Conservation (phyloP, 1,140 invertebrate species). For the Pentalonia nigronervosa region DNA sequence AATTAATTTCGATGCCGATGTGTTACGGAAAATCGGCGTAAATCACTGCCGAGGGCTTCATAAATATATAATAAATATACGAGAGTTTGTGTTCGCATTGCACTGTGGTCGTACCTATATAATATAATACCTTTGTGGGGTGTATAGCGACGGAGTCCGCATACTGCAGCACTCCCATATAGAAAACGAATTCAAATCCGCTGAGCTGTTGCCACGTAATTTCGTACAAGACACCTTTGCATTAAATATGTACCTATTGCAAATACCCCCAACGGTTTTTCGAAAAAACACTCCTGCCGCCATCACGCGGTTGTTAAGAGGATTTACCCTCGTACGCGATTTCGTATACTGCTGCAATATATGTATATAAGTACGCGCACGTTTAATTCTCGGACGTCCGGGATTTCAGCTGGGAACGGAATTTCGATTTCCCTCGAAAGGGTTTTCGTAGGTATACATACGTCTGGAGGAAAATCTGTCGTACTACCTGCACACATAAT, state of each 20-base stretch:
- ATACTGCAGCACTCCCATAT: background rate
- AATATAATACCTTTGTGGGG: too few relatives aligned
- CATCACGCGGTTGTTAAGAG: slow-evolving; percentile 6
- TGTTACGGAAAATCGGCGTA: background rate
- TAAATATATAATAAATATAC: background rate
- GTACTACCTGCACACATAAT: background rate
- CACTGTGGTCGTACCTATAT: too few relatives aligned
- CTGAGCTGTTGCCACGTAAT: background rate
- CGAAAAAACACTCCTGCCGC: background rate
- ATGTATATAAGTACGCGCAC: background rate
- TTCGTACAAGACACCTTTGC: slow-evolving; percentile 4
- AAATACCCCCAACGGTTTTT: slow-evolving; percentile 13
- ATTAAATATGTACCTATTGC: slow-evolving; percentile 27
- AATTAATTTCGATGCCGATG: background rate
- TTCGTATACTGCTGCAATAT: too few relatives aligned
- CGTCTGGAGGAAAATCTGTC: background rate
- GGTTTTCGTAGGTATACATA: background rate
- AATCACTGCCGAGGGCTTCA: background rate
- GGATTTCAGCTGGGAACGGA: background rate
- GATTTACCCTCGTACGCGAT: background rate
- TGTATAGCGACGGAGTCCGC: background rate
- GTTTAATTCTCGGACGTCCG: slow-evolving; percentile 31
- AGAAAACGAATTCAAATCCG: slow-evolving; percentile 25
- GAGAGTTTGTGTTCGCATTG: too few relatives aligned
- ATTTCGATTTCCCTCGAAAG: slow-evolving; percentile 17